Evolutionary conservation across 1,140 invertebrate genomes (phyloP), one percentile per base, ranked within the genome.

Genomic region (Drosophila simulans): DNA sequence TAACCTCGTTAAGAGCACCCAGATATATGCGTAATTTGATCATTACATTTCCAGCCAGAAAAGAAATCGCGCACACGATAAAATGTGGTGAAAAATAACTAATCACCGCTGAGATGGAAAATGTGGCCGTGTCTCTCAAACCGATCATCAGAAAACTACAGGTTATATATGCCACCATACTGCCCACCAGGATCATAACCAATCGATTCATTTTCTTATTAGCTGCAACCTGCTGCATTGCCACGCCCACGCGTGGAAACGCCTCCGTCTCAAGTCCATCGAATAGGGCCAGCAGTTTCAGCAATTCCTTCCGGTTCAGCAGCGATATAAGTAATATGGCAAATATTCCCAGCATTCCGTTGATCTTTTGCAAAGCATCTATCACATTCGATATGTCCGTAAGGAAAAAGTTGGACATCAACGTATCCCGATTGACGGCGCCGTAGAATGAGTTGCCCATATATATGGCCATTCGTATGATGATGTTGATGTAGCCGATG

Each of bases 1-100:
- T 45, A 48, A 90, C 86, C 81, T 86, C 62, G 73, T 90, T 77
- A 1, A 90, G n/a, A 3, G 80, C 81, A 31, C 20, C 77, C 0
- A 90, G 3, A 25, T 90, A 90, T 2, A 71, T 75, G 31, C 68
- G 56, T 17, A 90, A 48, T 31, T 90, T 90, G 7, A 82, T 62
- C 3, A 85, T 43, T 11, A 90, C 15, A 42, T 72, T 71, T 22
- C 49, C 48, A 0, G 60, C 20, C 12, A 90, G 27, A 1, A 85
- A 63, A 20, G 68, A 55, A 42, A 90, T 65, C 2, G 40, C 65
- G 42, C 71, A 76, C 3, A 90, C 76, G 11, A 82, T 53, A 8
- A 77, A 49, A 56, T 75, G 69, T 0, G 89, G 78, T 3, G 81
- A 85, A 27, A 85, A 89, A 46, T 69, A 85, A 39, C 72, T 70